phyloP scores from a whole-genome alignment of 2,888 invertebrate species.

The Monochamus alternatus region DNA sequence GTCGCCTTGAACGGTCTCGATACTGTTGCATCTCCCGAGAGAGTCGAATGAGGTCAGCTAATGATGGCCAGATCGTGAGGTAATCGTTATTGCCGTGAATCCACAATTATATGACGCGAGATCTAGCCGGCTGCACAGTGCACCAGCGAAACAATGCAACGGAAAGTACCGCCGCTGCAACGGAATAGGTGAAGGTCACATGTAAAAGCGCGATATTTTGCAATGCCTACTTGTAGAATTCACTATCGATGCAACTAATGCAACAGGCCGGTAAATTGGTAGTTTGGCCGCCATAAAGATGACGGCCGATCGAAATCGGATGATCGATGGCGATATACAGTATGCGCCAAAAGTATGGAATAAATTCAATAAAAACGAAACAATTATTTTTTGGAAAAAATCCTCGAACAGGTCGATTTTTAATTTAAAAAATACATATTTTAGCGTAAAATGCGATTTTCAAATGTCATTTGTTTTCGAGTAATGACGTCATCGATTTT shows the following conservation, averaged over 20 bases:
- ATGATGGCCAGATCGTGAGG: slow-evolving; percentile 32
- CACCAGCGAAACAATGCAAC: slow-evolving; percentile 39
- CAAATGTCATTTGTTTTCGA: no score
- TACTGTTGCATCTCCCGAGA: slow-evolving; percentile 24
- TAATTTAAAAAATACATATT: no score
- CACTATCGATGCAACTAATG: slow-evolving; percentile 37
- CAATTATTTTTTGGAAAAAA: no score
- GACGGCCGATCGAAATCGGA: background rate
- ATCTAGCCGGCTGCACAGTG: slow-evolving; percentile 29
- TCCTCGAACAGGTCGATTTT: no score
- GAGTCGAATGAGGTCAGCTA: slow-evolving; percentile 32
- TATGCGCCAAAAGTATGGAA: no score
- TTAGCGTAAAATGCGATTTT: no score
- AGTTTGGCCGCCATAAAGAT: background rate
- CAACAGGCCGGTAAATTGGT: background rate
- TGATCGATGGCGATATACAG: no score
- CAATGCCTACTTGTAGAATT: slow-evolving; percentile 29
- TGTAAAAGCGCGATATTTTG: slow-evolving; percentile 42
- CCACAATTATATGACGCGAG: slow-evolving; percentile 39
- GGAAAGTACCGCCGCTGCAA: slow-evolving; percentile 46
- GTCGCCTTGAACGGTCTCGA: slow-evolving; percentile 24
- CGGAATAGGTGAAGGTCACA: slow-evolving; percentile 50
- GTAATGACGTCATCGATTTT: no score
- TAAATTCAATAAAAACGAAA: no score
- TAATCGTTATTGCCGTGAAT: slow-evolving; percentile 32